A percentile compares a stretch with the other conserved stretches of the same genome.
Evolutionary conservation across 2,888 invertebrate genomes (phyloP).

Genomic region (Theretra japonica): DNA sequence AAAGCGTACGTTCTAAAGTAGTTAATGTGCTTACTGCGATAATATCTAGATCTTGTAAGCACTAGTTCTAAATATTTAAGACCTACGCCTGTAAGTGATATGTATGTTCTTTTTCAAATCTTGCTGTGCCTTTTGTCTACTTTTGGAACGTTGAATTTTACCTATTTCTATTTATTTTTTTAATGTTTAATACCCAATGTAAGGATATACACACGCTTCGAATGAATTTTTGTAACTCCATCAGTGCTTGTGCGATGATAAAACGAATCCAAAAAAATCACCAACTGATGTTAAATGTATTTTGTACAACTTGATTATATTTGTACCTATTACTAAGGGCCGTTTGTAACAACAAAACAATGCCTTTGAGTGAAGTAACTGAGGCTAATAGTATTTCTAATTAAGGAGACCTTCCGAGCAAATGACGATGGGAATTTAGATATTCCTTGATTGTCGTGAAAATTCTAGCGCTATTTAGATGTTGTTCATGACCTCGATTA

Average conservation of each 20-base stretch:
- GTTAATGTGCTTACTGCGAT: constrained; percentile 67
- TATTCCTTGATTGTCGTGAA: background rate
- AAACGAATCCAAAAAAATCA: background rate
- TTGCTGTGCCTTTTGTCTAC: constrained; percentile 27
- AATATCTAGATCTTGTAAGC: background rate
- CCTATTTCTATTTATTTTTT: constrained; percentile 15
- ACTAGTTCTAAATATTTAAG: constrained; percentile 18
- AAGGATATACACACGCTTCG: background rate
- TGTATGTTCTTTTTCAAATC: background rate
- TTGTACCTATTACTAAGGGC: background rate
- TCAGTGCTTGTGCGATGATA: background rate
- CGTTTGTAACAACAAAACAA: background rate
- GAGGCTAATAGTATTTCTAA: no score
- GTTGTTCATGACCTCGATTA: background rate
- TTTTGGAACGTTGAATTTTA: constrained; percentile 12
- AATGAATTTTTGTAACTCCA: background rate
- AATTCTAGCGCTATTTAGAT: background rate
- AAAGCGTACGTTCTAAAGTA: constrained; percentile 83
- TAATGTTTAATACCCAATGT: background rate
- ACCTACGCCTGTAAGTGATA: constrained; percentile 4
- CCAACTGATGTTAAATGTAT: background rate
- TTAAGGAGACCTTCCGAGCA: no score
- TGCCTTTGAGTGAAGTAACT: background rate
- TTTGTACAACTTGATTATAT: background rate
- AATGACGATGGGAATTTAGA: no score